A percentile compares a stretch with the other conserved stretches of the same genome.
Conservation (phyloP, 1,140 invertebrate species). For the Drosophila sp. region DNA sequence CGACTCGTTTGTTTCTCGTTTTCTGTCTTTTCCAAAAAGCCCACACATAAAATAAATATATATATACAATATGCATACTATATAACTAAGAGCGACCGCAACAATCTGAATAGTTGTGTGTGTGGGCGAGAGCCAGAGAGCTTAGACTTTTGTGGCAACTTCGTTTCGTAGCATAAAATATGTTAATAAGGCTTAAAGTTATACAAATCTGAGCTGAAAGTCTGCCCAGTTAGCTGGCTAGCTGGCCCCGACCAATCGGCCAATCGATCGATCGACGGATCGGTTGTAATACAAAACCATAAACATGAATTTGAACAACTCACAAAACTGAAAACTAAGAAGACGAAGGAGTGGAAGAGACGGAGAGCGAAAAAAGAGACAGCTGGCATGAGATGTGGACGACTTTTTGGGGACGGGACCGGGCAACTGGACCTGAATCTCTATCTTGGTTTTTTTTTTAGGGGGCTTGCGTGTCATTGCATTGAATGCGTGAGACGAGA, state of each 20-base stretch:
- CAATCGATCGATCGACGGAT: constrained; percentile 29
- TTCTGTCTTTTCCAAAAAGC: constrained; percentile 31
- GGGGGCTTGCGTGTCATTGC: constrained; percentile 49
- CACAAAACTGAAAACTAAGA: constrained; percentile 42
- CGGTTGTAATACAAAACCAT: constrained; percentile 63
- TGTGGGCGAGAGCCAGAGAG: constrained; percentile 44
- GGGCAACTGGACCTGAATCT: constrained; percentile 11
- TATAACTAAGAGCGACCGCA: constrained; percentile 7
- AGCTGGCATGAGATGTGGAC: constrained; percentile 16
- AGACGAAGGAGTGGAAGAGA: constrained; percentile 33
- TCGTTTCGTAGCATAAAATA: constrained; percentile 70
- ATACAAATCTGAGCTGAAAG: constrained; percentile 53
- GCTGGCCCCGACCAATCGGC: background rate
- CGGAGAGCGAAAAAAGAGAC: constrained; percentile 20
- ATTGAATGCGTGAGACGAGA: constrained; percentile 14
- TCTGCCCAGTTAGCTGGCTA: constrained; percentile 10
- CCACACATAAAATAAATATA: constrained; percentile 35
- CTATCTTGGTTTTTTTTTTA: background rate
- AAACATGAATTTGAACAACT: constrained; percentile 48
- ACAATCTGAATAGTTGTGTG: constrained; percentile 26
- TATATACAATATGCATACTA: constrained; percentile 12
- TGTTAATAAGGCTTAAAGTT: constrained; percentile 80
- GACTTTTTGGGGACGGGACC: background rate
- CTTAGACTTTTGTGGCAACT: constrained; percentile 48
- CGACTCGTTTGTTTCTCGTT: constrained; percentile 31